phyloP scores from a whole-genome alignment of 2,888 invertebrate genomes.

The Ectemnius cavifrons region DNA sequence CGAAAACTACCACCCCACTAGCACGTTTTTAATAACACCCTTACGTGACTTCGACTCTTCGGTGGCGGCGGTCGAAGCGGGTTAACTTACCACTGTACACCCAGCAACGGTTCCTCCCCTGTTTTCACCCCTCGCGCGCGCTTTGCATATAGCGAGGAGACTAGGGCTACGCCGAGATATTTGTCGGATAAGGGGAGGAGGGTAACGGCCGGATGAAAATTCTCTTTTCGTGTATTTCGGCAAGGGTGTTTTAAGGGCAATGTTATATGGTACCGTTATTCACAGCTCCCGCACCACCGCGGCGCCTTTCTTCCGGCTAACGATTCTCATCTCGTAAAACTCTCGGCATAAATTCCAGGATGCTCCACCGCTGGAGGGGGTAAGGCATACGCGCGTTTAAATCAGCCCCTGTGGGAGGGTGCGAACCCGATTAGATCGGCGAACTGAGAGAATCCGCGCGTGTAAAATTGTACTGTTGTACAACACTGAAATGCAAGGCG shows the following conservation, averaged over 20 bases:
- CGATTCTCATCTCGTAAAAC: constrained; percentile 34
- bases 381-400: constrained; percentile 10
- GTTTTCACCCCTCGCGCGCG: background rate
- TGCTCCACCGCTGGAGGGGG: constrained; percentile 3
- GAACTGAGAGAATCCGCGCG: too few species aligned
- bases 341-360: constrained; percentile 15
- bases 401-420: constrained; percentile 3
- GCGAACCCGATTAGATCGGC: constrained; percentile 33
- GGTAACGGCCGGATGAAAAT: background rate
- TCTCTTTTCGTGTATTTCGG: constrained; percentile 8
- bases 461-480: too few species aligned
- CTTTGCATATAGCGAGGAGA: constrained; percentile 44
- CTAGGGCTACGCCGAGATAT: constrained; percentile 19
- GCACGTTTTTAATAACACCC: constrained; percentile 72
- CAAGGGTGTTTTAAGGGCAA: constrained; percentile 19
- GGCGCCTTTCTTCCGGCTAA: constrained; percentile 17
- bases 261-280: constrained; percentile 29
- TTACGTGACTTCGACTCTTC: constrained; percentile 62
- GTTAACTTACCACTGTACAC: constrained; percentile 38
- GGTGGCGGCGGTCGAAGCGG: constrained; percentile 11
- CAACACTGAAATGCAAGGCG: too few species aligned
- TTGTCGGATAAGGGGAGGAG: constrained; percentile 28
- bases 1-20: constrained; percentile 66
- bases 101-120: constrained; percentile 13
- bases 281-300: constrained; percentile 11